Conservation (phyloP, 2,113 vertebrate species). For the Sceloporus tristichus region DNA sequence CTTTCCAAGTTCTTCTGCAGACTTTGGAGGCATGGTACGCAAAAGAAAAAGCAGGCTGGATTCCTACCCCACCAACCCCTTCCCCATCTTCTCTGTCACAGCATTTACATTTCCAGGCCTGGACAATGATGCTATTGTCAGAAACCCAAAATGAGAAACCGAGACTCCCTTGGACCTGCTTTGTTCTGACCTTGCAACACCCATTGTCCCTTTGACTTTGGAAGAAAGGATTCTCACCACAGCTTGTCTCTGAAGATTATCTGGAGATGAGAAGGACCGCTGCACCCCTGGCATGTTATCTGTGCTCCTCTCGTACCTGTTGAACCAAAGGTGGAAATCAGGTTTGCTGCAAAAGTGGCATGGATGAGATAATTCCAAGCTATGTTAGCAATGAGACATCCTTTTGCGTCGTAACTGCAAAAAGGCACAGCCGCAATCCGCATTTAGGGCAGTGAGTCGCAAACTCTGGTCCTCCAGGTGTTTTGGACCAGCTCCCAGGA, state of each 20-base stretch:
- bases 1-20: too few species aligned
- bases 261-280: constrained; percentile 79
- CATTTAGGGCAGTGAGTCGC: too few species aligned
- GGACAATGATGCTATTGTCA: background rate
- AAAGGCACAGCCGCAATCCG: too few species aligned
- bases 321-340: background rate
- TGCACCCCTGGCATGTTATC: constrained; percentile 74
- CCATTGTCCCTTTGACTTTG: too few species aligned
- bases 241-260: constrained; percentile 87
- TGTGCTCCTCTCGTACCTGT: constrained; percentile 77
- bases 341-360: background rate
- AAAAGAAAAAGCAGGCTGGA: too few species aligned
- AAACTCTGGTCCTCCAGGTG: too few species aligned
- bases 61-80: too few species aligned
- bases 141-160: background rate
- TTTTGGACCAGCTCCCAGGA: too few species aligned
- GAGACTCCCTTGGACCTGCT: background rate
- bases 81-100: too few species aligned
- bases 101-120: background rate
- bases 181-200: rapidly evolving
- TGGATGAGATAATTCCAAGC: too few species aligned
- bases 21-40: too few species aligned
- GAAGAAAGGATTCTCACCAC: constrained; percentile 77
- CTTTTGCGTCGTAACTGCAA: too few species aligned
- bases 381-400: rapidly evolving